Percentiles rank a stretch among this genome's conserved stretches.
phyloP scores from a whole-genome alignment of 2,797 vertebrate genomes.

The Dicrostonyx torquatus region DNA sequence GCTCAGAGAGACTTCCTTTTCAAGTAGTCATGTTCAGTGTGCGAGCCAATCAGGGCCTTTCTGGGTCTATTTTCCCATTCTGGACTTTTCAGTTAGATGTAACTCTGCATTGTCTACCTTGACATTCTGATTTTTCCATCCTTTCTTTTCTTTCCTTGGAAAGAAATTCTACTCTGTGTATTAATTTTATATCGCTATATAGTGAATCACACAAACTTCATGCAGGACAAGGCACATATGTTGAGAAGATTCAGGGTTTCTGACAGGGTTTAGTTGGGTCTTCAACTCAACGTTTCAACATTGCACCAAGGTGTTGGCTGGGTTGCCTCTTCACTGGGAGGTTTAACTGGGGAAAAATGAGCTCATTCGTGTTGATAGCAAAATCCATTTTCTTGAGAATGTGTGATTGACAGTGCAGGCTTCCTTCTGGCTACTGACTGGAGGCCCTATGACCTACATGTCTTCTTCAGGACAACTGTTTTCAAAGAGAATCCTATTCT shows the following conservation, averaged over 20 bases:
- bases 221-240: not conserved
- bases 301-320: not conserved
- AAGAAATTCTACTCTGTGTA: not conserved
- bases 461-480: not conserved
- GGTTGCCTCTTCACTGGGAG: not conserved
- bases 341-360: slow-evolving; percentile 31
- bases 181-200: not conserved
- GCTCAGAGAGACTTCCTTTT: not conserved
- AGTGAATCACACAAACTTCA: not conserved
- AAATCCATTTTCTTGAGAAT: slow-evolving; percentile 10
- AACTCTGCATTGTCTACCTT: not conserved
- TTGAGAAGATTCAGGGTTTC: not conserved
- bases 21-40: not conserved
- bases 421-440: not conserved
- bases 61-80: not conserved
- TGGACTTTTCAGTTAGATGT: not conserved
- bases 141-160: not conserved
- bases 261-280: not conserved
- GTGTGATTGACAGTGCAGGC: not conserved
- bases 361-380: not conserved
- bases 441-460: not conserved
- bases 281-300: not conserved
- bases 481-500: not conserved
- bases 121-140: not conserved
- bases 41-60: not conserved